Base-by-base conservation (phyloP, 2,797 vertebrate species). In the Cuculus canorus region DNA sequence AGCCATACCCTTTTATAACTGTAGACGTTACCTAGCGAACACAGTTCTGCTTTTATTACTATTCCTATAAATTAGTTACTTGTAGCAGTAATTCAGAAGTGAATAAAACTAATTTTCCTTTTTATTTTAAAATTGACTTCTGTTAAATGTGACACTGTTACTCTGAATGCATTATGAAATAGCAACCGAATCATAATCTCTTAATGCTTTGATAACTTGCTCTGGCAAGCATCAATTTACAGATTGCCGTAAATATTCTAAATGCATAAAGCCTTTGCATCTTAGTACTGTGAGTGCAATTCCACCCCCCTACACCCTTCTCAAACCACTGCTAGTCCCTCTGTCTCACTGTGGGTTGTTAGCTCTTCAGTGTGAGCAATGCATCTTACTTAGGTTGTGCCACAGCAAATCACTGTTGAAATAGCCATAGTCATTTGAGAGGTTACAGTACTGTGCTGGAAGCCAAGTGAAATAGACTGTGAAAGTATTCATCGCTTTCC, bases 21-120 rank as follows among this genome's bases (percentile, higher is more conserved):
- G 57, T 78, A 77, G 82, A 86, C 84, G 90, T 83, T 95, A 79
- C 86, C 52, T 70, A 66, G 86, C 76, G 85, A 97, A 85, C 17
- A 86, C 80, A 76, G 24, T 73, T 91, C 88, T 69, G 66, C 5
- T 95, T 94, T 95, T 93, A 95, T 94, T 96, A 89, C 83, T 84
- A n/a, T 43, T 92, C 57, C 80, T 79, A 80, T 96, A 86, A 79
- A 93, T 88, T 89, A 86, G 61, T 85, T 59, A 45, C 68, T 89
- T 93, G 83, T 48, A 97, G 22, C 32, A 77, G 64, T 53, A 93
- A 89, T 85, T 95, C 57, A 24, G 59, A 89, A 94, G 43, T 45
- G 83, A 90, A 91, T 93, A 89, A 92, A 95, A 93, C 57, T 89
- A 85, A 91, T 95, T 93, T 95, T 45, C 86, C 83, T 85, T 93